Evolutionary conservation across 2,888 invertebrate genomes (phyloP).

Genomic region (Hyposoter didymator): DNA sequence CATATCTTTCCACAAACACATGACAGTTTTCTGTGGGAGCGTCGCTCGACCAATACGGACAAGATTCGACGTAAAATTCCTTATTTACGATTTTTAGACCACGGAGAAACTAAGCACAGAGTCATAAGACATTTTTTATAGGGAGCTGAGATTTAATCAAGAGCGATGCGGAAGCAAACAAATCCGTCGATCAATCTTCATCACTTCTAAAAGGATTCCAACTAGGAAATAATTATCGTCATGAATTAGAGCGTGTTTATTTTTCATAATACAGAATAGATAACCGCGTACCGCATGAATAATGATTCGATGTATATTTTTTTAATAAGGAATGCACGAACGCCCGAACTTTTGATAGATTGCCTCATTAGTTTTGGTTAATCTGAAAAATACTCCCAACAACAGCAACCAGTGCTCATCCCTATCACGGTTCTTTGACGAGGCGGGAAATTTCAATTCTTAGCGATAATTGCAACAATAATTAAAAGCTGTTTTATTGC

Average conservation of each 20-base stretch:
- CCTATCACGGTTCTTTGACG: too few relatives aligned
- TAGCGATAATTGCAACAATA: too few relatives aligned
- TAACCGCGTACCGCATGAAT: not conserved
- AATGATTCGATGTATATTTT: not conserved
- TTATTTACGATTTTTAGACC: not conserved
- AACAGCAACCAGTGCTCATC: too few relatives aligned
- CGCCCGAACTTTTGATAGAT: not conserved
- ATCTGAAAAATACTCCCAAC: too few relatives aligned
- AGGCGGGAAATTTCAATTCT: too few relatives aligned
- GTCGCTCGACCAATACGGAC: slow-evolving; percentile 29
- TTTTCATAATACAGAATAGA: not conserved
- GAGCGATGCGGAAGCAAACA: not conserved
- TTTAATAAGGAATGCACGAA: not conserved
- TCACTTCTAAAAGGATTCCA: not conserved
- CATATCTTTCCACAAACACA: not conserved
- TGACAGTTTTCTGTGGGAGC: not conserved
- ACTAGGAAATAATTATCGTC: not conserved
- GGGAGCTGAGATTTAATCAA: not conserved
- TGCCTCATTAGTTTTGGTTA: not conserved
- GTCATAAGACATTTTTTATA: not conserved
- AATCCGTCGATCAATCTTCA: not conserved
- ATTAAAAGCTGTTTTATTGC: too few relatives aligned
- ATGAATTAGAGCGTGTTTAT: not conserved
- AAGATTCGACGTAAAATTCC: slow-evolving; percentile 35
- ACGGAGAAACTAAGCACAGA: not conserved